Evolutionary conservation across 2,113 vertebrate species (phyloP).

Genomic region (Danionella cerebrum): DNA sequence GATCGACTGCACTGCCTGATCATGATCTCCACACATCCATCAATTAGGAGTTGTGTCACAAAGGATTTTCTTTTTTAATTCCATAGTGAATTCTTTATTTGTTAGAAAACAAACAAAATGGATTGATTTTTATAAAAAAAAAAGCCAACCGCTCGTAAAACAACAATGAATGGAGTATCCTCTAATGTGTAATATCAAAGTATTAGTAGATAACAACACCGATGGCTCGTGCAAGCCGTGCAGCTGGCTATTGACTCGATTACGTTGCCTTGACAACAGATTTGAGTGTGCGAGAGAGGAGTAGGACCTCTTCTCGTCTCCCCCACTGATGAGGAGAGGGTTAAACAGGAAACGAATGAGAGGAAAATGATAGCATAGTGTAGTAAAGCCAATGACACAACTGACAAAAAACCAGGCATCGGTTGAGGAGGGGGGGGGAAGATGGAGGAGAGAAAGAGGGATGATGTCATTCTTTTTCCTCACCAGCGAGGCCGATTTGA

Average conservation of each 20-base stretch:
- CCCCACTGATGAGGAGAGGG: not conserved
- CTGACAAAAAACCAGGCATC: conserved; percentile 5
- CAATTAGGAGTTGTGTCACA: not conserved
- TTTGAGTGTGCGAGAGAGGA: conserved; percentile 13
- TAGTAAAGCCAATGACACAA: not conserved
- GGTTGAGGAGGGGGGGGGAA: conserved; percentile 3
- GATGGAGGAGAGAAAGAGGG: not conserved
- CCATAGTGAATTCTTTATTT: not conserved
- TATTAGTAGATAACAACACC: conserved; percentile 16
- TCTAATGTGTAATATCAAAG: conserved; percentile 3
- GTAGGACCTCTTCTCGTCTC: not conserved
- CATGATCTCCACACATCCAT: conserved; percentile 28
- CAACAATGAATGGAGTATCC: not conserved
- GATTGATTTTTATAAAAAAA: not conserved
- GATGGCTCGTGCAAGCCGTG: conserved; percentile 6
- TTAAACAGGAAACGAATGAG: not conserved
- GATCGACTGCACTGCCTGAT: conserved; percentile 29
- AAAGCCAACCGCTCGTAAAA: not conserved
- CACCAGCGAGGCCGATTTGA: conserved; percentile 97
- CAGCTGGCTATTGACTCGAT: conserved; percentile 56
- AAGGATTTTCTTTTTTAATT: not conserved
- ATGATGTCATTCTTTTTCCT: conserved; percentile 44
- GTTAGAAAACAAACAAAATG: too few species aligned
- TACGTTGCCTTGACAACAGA: conserved; percentile 71
- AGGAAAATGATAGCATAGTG: not conserved